Evolutionary conservation across 2,888 invertebrate genomes (phyloP).

Genomic region (Crioceris asparagi): DNA sequence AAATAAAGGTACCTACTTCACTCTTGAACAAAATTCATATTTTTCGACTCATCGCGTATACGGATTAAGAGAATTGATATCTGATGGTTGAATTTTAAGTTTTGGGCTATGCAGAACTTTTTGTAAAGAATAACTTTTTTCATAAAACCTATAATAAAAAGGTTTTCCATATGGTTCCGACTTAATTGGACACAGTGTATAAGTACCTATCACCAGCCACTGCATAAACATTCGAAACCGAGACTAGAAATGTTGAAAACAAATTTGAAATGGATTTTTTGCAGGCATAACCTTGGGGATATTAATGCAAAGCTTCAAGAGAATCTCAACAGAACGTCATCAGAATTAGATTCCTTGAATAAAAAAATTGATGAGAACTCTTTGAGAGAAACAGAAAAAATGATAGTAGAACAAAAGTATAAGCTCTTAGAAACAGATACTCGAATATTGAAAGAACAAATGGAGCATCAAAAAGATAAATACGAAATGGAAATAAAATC

Average conservation of each 20-base stretch:
- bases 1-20: too few relatives aligned
- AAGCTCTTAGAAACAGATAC: conserved; percentile 17
- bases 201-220: too few relatives aligned
- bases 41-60: too few relatives aligned
- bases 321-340: conserved; percentile 18
- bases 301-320: conserved; percentile 23
- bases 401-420: conserved; percentile 15
- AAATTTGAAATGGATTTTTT: conserved; percentile 6
- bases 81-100: too few relatives aligned
- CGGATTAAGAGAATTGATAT: too few relatives aligned
- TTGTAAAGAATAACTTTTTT: too few relatives aligned
- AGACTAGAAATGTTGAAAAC: conserved; percentile 5
- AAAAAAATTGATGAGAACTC: conserved; percentile 18
- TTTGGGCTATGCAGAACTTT: too few relatives aligned
- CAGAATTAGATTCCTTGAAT: conserved; percentile 18
- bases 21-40: too few relatives aligned
- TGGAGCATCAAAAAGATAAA: conserved; percentile 5
- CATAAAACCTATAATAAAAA: too few relatives aligned
- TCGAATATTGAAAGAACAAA: conserved; percentile 11
- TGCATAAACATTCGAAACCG: too few relatives aligned
- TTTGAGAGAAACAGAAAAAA: conserved; percentile 5
- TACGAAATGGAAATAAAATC: conserved; percentile 6
- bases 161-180: too few relatives aligned
- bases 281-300: conserved; percentile 19
- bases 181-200: too few relatives aligned